Evolutionary conservation across 2,888 invertebrate species (phyloP), one percentile per base, ranked within the genome.

Genomic region (Tiliacea citrago): DNA sequence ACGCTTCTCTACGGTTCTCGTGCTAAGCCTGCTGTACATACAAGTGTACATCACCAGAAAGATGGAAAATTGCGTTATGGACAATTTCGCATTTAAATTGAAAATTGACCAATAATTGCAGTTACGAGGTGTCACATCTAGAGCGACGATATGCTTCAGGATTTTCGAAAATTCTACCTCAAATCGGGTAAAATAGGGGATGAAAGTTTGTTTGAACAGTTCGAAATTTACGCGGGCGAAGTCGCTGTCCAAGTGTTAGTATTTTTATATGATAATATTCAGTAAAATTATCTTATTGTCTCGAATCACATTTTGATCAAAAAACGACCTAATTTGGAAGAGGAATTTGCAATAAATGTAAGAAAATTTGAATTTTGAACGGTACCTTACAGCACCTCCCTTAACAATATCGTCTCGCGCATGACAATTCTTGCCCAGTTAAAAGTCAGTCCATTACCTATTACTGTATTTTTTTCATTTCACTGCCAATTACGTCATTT

Each of bases 401-500:
- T 47, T 65, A 51, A 65, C 5, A 47, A 35, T n/a, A n/a, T 55
- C n/a, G 4, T 35, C n/a, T n/a, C 18, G 35, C 18, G 21, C 72
- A 70, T 49, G 70, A n/a, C 13, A 45, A 55, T 35, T 73, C 24
- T 10, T 57, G n/a, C 13, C 53, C 47, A 81, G 70, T 85, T 73
- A 29, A 60, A 69, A 77, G 47, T 29, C 29, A 65, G 58, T 73
- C 62, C 55, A 73, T 68, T 62, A 21, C 13, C 2, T 68, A 7
- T 29, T 39, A 62, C 58, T 75, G 67, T 82, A 73, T 73, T 66
- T 57, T 9, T 45, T 47, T 29, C 35, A 62, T 68, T 65, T 79
- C 84, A 88, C 88, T 88, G 88, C 89, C 88, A 72, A 71, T 65
- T 72, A 61, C 60, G 68, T 70, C 62, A 83, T 81, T 78, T 76